These are phyloP conservation scores for Bruchidius siliquastri DNA, from an alignment of 2,888 invertebrate species.

Conservation along the genomic window DNA sequence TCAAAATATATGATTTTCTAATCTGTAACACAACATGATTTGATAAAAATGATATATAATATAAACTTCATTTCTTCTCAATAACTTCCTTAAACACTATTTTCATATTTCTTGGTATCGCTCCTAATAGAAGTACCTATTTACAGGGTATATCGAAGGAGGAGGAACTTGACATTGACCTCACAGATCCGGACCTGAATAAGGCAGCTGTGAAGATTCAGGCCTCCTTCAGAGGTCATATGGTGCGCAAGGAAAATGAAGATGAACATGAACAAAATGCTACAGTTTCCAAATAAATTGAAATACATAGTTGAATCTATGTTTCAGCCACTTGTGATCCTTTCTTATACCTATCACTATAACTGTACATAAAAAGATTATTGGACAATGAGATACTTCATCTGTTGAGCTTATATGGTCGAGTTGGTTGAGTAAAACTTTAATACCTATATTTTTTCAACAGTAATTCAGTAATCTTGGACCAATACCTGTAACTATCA, in stretches of 20 bases:
- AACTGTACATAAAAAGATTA: neutral
- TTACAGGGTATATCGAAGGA: conserved; percentile 1
- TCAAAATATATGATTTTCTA: too few relatives aligned
- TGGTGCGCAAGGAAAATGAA: conserved; percentile 71
- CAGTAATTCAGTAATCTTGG: neutral
- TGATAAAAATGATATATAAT: too few relatives aligned
- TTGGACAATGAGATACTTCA: neutral
- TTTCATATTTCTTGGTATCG: too few relatives aligned
- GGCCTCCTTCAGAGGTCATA: conserved; percentile 87
- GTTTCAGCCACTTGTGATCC: conserved; percentile 30
- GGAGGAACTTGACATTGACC: conserved; percentile 80
- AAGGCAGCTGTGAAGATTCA: conserved; percentile 90
- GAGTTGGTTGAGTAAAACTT: too few relatives aligned
- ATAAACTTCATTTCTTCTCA: too few relatives aligned
- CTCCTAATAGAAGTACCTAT: neutral
- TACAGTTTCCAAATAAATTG: neutral
- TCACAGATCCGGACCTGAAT: conserved; percentile 80
- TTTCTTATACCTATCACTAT: conserved; percentile 15
- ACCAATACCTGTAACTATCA: neutral
- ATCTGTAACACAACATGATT: too few relatives aligned
- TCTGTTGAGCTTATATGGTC: neutral
- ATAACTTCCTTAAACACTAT: too few relatives aligned
- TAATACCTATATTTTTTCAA: neutral
- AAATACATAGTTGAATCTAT: conserved; percentile 10
- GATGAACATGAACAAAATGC: conserved; percentile 12